Evolutionary conservation across 2,888 invertebrate species (phyloP).

Genomic region (Isoperla grammatica): DNA sequence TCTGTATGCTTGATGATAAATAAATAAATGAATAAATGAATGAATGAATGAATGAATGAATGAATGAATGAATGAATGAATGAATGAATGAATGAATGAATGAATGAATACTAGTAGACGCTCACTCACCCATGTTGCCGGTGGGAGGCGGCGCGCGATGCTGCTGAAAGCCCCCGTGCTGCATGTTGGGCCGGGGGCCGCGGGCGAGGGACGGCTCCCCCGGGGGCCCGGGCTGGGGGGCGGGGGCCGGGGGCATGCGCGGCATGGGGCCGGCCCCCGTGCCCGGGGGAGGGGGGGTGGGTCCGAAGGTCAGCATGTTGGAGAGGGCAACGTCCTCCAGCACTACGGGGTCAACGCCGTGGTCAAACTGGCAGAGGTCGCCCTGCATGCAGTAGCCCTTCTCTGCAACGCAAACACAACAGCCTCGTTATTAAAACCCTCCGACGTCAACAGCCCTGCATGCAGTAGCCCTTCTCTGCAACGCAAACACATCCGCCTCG

Average conservation of each 20-base stretch:
- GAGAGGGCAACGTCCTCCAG: conserved; percentile 74
- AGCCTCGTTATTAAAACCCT: not conserved
- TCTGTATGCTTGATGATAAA: too few species aligned
- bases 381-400: conserved; percentile 95
- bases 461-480: conserved; percentile 89
- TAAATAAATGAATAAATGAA: not conserved
- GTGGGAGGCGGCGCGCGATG: conserved; percentile 31
- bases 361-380: conserved; percentile 94
- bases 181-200: conserved; percentile 17
- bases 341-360: conserved; percentile 93
- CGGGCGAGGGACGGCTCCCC: not conserved
- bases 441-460: too few species aligned
- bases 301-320: conserved; percentile 43
- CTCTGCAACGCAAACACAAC: conserved; percentile 50
- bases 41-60: too few species aligned
- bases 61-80: too few species aligned
- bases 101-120: too few species aligned
- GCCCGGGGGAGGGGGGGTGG: conserved; percentile 34
- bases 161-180: conserved; percentile 15
- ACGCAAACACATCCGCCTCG: conserved; percentile 29
- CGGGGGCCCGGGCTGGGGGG: too few species aligned
- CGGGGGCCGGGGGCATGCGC: conserved; percentile 26
- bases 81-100: too few species aligned
- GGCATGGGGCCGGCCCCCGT: conserved; percentile 6
- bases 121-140: conserved; percentile 32